phyloP scores from a whole-genome alignment of 2,113 vertebrate genomes.

The Phalacrocorax pelagicus region DNA sequence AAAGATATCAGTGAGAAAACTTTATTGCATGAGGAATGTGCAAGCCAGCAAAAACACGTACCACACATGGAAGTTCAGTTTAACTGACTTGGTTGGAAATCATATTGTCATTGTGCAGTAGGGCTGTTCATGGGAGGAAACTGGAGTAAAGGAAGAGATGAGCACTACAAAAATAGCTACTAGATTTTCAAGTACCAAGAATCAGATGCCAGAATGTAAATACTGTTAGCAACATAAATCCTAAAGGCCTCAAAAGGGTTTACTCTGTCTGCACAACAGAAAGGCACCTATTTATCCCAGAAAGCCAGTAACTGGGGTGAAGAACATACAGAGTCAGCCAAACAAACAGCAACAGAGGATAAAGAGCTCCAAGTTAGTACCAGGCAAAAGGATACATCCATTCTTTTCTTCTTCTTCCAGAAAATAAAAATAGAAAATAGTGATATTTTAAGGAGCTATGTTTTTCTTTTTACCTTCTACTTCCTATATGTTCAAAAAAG shows the following conservation, averaged over 20 bases:
- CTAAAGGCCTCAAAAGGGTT: background rate
- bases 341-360: background rate
- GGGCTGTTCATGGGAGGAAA: background rate
- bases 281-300: background rate
- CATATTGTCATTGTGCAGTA: background rate
- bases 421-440: background rate
- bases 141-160: background rate
- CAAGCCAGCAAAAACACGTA: background rate
- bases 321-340: background rate
- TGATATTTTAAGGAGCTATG: background rate
- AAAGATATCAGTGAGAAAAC: background rate
- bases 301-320: background rate
- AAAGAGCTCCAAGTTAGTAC: background rate
- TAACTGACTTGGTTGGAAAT: background rate
- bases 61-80: background rate
- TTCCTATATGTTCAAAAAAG: rapidly evolving
- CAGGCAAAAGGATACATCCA: background rate
- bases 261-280: background rate
- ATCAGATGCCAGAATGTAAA: background rate
- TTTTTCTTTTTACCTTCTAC: background rate
- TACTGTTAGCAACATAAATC: background rate
- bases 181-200: background rate
- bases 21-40: background rate
- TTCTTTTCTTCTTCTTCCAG: background rate
- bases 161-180: background rate